Base-by-base conservation (phyloP, 2,797 vertebrate genomes). In the Coranthus polyacanthus region DNA sequence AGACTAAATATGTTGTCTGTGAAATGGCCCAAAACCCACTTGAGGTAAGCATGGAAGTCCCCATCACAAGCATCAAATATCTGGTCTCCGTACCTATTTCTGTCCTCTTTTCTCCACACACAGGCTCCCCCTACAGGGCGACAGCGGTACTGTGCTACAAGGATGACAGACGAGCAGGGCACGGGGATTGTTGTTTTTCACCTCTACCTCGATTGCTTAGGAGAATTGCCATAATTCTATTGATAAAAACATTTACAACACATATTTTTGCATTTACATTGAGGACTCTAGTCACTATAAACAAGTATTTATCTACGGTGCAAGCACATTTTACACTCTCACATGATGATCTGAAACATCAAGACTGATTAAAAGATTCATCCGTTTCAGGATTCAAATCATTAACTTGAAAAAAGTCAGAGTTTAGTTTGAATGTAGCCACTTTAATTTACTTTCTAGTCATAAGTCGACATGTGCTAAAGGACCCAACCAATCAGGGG, bases 21-120 rank as follows among this genome's bases (percentile, higher is more conserved):
- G 89, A 89, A 89, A 90, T 86, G 80, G 83, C 84, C 83, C 83
- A 67, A 88, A 91, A 92, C 88, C 83, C 86, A 90, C 90, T 92
- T 90, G 82, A 90, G 86, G 85, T 86, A 82, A 88, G 81, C 64
- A 39, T 89, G 90, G 89, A 93, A 92, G 86, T 93, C 92, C 92
- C 90, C 88, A 85, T 89, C 73, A 82, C 72, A 63, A 21, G 60
- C 75, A 67, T 68, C 59, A 83, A 82, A 72, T 83, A 85, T 85
- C 76, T 82, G 62, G 64, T 79, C 79, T 72, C 62, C 68, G 77
- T 78, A 78, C 63, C 69, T 68, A 72, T 70, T 79, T 63, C 78
- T 74, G 70, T 78, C 55, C 68, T 78, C 47, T 37, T 78, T 90
- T 62, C 70, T 65, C 47, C 85, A 89, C 84, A 62, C 87, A 86